phyloP scores from a whole-genome alignment of 2,113 vertebrate species.

The Dasyurus viverrinus region DNA sequence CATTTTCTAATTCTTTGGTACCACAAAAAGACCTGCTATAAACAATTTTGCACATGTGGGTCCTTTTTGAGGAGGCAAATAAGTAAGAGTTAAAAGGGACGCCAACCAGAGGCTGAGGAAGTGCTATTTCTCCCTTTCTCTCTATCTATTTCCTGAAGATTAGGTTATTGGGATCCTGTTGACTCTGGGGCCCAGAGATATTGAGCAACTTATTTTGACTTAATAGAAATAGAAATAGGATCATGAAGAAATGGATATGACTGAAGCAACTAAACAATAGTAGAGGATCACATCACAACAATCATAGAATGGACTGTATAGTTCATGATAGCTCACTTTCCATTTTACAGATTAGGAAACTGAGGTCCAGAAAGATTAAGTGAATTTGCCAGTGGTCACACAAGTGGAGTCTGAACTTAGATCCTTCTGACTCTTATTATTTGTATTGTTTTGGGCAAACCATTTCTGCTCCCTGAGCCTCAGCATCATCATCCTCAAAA shows the following conservation, averaged over 20 bases:
- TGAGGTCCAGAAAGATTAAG: not conserved
- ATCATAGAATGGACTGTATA: not conserved
- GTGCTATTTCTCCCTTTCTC: not conserved
- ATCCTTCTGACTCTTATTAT: not conserved
- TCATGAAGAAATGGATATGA: not conserved
- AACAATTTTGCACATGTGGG: too few relatives aligned
- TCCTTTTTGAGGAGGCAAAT: not conserved
- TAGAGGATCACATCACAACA: not conserved
- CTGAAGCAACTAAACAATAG: not conserved
- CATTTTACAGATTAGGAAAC: not conserved
- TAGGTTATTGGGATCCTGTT: not conserved
- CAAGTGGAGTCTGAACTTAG: not conserved
- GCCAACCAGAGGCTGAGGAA: too few relatives aligned
- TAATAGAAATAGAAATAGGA: not conserved
- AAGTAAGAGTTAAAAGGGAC: not conserved
- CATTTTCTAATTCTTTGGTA: too few relatives aligned
- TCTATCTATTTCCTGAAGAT: not conserved
- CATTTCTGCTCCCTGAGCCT: not conserved
- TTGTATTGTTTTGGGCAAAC: not conserved
- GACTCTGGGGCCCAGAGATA: not conserved
- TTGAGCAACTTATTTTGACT: not conserved
- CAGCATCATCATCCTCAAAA: not conserved
- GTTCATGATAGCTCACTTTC: not conserved
- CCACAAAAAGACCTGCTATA: too few relatives aligned
- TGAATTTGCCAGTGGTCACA: not conserved